Conservation (phyloP, 2,113 vertebrate species). For the Python bivittatus region DNA sequence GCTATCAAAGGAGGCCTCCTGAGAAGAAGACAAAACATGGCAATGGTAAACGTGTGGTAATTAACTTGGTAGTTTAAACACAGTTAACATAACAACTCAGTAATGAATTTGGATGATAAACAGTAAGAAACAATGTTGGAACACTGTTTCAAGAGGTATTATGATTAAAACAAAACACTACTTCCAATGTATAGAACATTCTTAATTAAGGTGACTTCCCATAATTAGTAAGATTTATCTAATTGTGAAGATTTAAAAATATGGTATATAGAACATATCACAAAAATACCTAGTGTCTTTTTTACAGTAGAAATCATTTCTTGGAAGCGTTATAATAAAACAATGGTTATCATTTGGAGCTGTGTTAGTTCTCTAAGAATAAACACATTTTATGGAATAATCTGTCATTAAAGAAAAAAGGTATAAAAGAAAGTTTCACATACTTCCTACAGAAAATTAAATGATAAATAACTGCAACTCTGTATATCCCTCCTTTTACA, state of each 20-base stretch:
- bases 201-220: neutral
- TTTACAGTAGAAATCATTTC: neutral
- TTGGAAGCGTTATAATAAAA: neutral
- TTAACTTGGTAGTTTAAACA: constrained; percentile 46
- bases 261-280: neutral
- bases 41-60: constrained; percentile 34
- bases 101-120: constrained; percentile 20
- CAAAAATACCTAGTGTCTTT: neutral
- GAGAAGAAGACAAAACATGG: constrained; percentile 37
- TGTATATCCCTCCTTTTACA: neutral
- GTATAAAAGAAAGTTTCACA: neutral
- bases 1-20: constrained; percentile 34
- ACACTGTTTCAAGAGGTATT: constrained; percentile 2
- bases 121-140: neutral
- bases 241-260: neutral
- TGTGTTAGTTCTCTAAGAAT: neutral
- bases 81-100: constrained; percentile 23
- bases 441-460: neutral
- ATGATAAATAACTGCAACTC: neutral
- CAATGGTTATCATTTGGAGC: neutral
- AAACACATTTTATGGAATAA: neutral
- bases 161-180: neutral
- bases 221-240: neutral
- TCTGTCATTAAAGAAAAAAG: neutral
- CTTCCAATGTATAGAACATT: neutral